phyloP scores from a whole-genome alignment of 2,113 vertebrate species.

The Osmerus mordax region DNA sequence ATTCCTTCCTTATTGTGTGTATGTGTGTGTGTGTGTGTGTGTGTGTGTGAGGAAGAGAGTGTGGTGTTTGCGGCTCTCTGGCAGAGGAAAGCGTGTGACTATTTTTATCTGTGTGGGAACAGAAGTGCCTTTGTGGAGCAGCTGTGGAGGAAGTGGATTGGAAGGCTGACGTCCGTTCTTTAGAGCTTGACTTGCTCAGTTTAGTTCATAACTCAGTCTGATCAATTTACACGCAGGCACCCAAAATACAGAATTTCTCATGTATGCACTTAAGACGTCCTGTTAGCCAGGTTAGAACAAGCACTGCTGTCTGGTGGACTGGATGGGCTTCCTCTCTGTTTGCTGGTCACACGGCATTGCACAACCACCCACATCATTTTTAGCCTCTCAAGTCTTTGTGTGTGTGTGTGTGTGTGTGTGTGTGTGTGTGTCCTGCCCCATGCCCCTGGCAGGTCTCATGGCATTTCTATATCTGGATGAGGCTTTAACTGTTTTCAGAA shows the following conservation, averaged over 20 bases:
- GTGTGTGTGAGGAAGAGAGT: slow-evolving; percentile 17
- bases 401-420: not conserved
- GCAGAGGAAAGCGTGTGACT: slow-evolving; percentile 37
- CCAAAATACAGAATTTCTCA: slow-evolving; percentile 4
- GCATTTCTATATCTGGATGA: not conserved
- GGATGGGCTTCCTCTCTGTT: not conserved
- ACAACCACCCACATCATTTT: not conserved
- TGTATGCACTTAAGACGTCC: no score
- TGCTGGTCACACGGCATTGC: slow-evolving; percentile 16
- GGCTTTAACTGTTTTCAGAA: not conserved
- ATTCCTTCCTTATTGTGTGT: slow-evolving; percentile 17
- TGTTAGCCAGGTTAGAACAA: no score
- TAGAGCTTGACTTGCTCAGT: slow-evolving; percentile 8
- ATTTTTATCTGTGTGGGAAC: slow-evolving; percentile 63
- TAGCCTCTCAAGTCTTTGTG: not conserved
- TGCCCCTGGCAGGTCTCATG: not conserved
- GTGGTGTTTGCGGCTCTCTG: slow-evolving; percentile 2
- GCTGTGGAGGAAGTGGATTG: slow-evolving; percentile 55
- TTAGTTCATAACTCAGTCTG: not conserved
- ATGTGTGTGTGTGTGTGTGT: slow-evolving; percentile 24
- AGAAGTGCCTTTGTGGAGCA: slow-evolving; percentile 56
- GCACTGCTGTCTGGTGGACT: not conserved
- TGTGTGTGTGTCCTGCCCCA: not conserved
- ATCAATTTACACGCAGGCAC: slow-evolving; percentile 21
- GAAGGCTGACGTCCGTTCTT: slow-evolving; percentile 32